These are phyloP conservation scores for Hyles lineata DNA, from an alignment of 2,888 invertebrate genomes.

Conservation along the genomic window DNA sequence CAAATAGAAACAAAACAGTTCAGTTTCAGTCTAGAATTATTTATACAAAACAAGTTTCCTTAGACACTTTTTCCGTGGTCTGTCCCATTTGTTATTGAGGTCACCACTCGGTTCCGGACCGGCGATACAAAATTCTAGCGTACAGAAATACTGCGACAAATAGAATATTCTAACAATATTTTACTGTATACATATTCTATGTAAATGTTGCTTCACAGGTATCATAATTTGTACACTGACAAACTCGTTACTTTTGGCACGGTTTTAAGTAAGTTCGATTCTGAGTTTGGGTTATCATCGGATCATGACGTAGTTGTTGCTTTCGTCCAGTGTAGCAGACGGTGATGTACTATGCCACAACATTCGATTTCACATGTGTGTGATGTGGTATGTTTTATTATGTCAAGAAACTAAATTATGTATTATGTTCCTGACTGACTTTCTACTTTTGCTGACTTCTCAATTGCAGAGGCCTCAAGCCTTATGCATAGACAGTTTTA, in stretches of 20 bases:
- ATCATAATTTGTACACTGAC: neutral
- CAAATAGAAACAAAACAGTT: neutral
- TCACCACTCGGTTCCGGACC: constrained; percentile 1
- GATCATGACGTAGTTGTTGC: no score
- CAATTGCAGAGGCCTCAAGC: neutral
- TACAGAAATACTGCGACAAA: neutral
- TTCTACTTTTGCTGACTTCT: neutral
- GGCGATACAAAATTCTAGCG: neutral
- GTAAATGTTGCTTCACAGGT: neutral
- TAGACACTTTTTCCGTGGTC: constrained; percentile 29
- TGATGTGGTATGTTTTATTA: no score
- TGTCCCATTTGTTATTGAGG: constrained; percentile 27
- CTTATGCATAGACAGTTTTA: no score
- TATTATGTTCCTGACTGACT: neutral
- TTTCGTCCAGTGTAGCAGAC: no score
- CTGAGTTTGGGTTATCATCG: no score
- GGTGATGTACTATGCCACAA: no score
- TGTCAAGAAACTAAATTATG: no score
- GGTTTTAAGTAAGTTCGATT: no score
- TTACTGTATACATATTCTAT: neutral
- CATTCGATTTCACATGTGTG: no score
- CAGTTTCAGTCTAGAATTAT: neutral
- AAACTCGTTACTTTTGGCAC: no score
- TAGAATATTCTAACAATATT: constrained; percentile 12
- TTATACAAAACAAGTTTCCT: constrained; percentile 8